phyloP scores from a whole-genome alignment of 2,888 invertebrate species.

The Heliconius charithonia region DNA sequence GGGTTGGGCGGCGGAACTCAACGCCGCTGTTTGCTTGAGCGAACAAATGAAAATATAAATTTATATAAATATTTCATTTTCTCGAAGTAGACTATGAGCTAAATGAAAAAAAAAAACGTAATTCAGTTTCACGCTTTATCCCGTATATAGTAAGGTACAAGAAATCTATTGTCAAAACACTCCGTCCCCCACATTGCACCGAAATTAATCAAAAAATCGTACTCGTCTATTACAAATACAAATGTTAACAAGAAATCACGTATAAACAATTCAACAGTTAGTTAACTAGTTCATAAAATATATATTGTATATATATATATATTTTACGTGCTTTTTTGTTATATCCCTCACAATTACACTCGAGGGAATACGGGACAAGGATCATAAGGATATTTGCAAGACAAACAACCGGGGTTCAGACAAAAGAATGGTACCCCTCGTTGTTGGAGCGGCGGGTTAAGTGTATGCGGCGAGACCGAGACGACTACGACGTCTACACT shows the following conservation, averaged over 20 bases:
- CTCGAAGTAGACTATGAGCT: too few relatives aligned
- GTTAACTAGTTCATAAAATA: slow-evolving; percentile 17
- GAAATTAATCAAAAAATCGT: too few relatives aligned
- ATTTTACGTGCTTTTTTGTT: slow-evolving; percentile 8
- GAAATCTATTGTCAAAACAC: too few relatives aligned
- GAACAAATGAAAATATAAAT: too few relatives aligned
- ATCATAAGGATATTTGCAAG: slow-evolving; percentile 17
- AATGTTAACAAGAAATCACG: background rate
- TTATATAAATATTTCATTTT: too few relatives aligned
- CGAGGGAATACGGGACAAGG: background rate
- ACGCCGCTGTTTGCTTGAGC: too few relatives aligned
- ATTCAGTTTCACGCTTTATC: too few relatives aligned
- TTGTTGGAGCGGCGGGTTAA: slow-evolving; percentile 83
- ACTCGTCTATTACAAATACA: background rate
- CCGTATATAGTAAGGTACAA: too few relatives aligned
- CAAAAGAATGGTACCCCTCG: slow-evolving; percentile 54
- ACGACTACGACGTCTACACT: slow-evolving; percentile 93
- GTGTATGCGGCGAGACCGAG: slow-evolving; percentile 85
- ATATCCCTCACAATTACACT: slow-evolving; percentile 10
- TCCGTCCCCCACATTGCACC: too few relatives aligned
- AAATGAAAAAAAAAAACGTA: too few relatives aligned
- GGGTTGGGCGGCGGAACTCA: too few relatives aligned
- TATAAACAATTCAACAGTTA: background rate
- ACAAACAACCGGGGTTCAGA: slow-evolving; percentile 19
- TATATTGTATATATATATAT: too few relatives aligned